Percentiles rank a stretch among this genome's conserved stretches.
Conservation (phyloP, 1,140 invertebrate species). For the Popillia japonica region DNA sequence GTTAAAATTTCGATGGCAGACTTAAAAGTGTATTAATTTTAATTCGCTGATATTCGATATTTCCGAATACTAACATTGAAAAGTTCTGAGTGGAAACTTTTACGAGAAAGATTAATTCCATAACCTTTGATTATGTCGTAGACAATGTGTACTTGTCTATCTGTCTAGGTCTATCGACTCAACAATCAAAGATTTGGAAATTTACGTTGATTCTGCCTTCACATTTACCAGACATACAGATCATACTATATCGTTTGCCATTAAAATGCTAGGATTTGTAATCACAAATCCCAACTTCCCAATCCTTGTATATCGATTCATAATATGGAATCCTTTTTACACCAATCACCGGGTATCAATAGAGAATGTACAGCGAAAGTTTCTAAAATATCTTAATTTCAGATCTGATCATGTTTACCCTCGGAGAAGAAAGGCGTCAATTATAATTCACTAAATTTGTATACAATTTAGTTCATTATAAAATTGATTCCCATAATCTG, state of each 20-base stretch:
- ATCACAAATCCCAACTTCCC: background rate
- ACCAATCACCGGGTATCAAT: background rate
- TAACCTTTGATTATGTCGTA: no score
- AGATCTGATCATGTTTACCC: background rate
- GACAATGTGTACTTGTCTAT: no score
- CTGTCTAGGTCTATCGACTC: no score
- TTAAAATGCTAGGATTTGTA: background rate
- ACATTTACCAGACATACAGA: no score
- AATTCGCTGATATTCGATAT: no score
- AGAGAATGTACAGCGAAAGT: background rate
- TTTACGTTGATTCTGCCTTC: no score
- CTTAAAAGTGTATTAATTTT: no score
- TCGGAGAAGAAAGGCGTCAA: background rate
- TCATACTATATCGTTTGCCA: background rate
- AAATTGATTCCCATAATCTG: background rate
- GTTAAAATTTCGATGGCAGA: no score
- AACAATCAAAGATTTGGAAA: no score
- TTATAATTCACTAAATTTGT: background rate
- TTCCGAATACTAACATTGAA: no score
- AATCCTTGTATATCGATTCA: background rate
- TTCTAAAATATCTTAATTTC: background rate
- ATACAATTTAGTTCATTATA: background rate
- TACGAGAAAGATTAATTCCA: no score
- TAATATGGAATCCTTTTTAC: background rate
- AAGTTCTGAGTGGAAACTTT: no score